Conservation (phyloP, 2,113 vertebrate species). For the Osmerus mordax region DNA sequence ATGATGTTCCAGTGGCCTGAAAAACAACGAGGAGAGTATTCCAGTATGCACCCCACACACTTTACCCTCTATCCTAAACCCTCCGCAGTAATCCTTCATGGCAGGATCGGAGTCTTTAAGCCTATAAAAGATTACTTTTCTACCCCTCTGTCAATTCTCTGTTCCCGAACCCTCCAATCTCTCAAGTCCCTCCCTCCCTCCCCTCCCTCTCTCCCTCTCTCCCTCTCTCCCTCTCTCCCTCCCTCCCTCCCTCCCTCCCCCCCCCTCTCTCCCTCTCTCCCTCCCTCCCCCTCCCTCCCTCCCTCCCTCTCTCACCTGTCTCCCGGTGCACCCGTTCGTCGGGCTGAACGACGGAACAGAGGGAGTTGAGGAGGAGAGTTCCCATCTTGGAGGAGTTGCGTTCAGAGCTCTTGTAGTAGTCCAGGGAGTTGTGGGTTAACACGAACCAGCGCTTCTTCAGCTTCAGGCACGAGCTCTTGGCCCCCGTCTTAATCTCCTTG, state of each 20-base stretch:
- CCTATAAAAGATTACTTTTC: too few species aligned
- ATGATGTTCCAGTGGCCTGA: constrained; percentile 90
- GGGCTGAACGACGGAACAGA: constrained; percentile 85
- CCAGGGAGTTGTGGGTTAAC: constrained; percentile 83
- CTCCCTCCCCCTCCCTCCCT: not conserved
- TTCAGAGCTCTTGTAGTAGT: constrained; percentile 89
- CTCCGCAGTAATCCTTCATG: too few species aligned
- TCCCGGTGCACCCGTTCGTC: constrained; percentile 86
- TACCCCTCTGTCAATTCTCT: too few species aligned
- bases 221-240: not conserved
- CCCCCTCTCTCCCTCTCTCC: not conserved
- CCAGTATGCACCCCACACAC: too few species aligned
- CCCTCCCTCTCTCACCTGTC: constrained; percentile 73
- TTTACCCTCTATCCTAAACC: not conserved
- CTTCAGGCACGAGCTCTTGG: constrained; percentile 84
- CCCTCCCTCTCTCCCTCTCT: not conserved
- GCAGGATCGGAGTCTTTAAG: too few species aligned
- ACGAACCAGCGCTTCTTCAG: constrained; percentile 94
- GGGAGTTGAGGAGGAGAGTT: constrained; percentile 87
- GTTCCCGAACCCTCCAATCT: not conserved
- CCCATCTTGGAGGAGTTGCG: constrained; percentile 86
- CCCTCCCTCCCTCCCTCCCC: not conserved
- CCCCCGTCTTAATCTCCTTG: constrained; percentile 85
- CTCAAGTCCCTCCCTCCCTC: not conserved
- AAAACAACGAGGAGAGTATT: not conserved